These are phyloP conservation scores for Corticium candelabrum DNA, from an alignment of 37 sponge, comb jelly and placozoan species.

Conservation along the genomic window DNA sequence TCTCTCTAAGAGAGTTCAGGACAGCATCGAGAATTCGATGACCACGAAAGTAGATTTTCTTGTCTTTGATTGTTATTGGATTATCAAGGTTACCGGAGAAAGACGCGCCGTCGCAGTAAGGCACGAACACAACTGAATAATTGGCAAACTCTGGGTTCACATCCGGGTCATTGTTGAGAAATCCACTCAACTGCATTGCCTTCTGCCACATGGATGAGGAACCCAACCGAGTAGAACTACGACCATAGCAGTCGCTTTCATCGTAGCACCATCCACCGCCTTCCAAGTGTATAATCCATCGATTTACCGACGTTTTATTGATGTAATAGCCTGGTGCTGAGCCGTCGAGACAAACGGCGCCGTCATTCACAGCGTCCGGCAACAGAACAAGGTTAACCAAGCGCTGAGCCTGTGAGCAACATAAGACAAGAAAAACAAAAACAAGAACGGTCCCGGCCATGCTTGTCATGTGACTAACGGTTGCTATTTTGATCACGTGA, in stretches of 20 bases:
- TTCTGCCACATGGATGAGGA: slow-evolving; percentile 46
- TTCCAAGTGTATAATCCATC: slow-evolving; percentile 63
- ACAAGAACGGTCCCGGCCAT: too few relatives aligned
- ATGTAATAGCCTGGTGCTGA: slow-evolving; percentile 53
- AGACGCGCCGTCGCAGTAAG: slow-evolving; percentile 80
- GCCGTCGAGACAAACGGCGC: slow-evolving; percentile 86
- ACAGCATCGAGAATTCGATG: slow-evolving; percentile 22
- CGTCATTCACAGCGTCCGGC: slow-evolving; percentile 8
- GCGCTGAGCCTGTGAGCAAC: not conserved
- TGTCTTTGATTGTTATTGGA: not conserved
- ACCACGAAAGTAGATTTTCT: not conserved
- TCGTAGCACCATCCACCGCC: slow-evolving; percentile 75
- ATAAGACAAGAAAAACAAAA: not conserved
- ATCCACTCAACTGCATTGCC: slow-evolving; percentile 19
- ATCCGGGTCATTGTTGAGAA: slow-evolving; percentile 32
- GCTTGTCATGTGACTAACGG: too few relatives aligned
- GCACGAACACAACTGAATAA: slow-evolving; percentile 60
- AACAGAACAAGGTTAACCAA: not conserved
- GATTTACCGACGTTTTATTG: slow-evolving; percentile 16
- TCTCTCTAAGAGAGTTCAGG: slow-evolving; percentile 2
- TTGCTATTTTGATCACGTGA: too few relatives aligned
- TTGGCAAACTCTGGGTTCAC: slow-evolving; percentile 58
- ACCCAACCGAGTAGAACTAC: slow-evolving; percentile 56
- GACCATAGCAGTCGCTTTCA: slow-evolving; percentile 24
- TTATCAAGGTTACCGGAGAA: slow-evolving; percentile 36